These are phyloP conservation scores for Idaea biselata DNA, from an alignment of 2,888 invertebrate species.

Conservation along the genomic window DNA sequence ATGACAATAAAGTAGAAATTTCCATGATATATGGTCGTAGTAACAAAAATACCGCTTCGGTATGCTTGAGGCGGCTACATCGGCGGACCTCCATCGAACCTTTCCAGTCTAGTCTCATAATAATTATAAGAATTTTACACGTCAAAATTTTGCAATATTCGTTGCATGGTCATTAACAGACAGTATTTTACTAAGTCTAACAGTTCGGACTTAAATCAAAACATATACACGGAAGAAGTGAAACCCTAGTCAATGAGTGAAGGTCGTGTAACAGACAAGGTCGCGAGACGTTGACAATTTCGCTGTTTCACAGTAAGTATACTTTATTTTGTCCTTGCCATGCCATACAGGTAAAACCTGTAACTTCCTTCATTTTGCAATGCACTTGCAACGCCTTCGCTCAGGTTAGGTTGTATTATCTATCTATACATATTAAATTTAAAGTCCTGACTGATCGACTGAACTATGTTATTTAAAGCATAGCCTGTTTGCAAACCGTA, in stretches of 20 bases:
- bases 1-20: too few relatives aligned
- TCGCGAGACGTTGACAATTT: neutral
- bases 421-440: too few relatives aligned
- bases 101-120: too few relatives aligned
- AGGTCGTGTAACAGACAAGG: neutral
- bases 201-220: constrained; percentile 8
- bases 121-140: too few relatives aligned
- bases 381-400: neutral
- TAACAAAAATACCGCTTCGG: too few relatives aligned
- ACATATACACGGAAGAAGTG: constrained; percentile 5
- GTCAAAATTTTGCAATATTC: neutral
- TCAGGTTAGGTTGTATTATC: too few relatives aligned
- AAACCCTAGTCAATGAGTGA: neutral
- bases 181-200: neutral
- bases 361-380: neutral
- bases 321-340: neutral
- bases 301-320: neutral
- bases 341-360: neutral
- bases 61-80: too few relatives aligned
- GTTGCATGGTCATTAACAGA: neutral
- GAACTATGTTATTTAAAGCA: too few relatives aligned
- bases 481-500: too few relatives aligned
- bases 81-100: too few relatives aligned
- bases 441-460: too few relatives aligned
- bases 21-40: too few relatives aligned